Base-by-base conservation (phyloP, 2,888 invertebrate genomes). In the Rhopalosiphum nymphaeae region DNA sequence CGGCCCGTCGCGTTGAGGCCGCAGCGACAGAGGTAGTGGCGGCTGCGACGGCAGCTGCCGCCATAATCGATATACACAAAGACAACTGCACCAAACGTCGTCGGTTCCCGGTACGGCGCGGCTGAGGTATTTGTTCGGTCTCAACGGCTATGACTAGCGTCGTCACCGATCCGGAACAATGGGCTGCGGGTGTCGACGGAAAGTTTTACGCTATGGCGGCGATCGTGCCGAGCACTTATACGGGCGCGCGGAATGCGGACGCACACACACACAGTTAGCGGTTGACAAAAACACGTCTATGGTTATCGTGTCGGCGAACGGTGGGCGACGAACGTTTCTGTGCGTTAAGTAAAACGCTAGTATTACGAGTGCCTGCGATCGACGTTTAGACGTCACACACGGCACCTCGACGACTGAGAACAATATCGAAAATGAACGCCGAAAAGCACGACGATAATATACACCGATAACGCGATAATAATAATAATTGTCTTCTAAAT, bases 41-140 rank as follows among this genome's bases (percentile, higher is more conserved):
- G 84, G 85, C 91, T 56, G 56, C 44, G 61, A 36, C 57, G 46
- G 92, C 86, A n/a, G n/a, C 61, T 49, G 86, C 87, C 92, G 92
- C 92, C 92, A 93, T 89, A 56, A 93, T 93, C 92, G 88, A 89
- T 93, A 92, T 44, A 10, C 78, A n/a, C 44, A 53, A 53, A 78
- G 42, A 42, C 56, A 44, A 85, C 84, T 25, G 89, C 57, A 46
- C 26, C 13, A 16, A 57, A 78, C 67, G 90, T 36, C 36, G 91
- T 29, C 25, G 85, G 26, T 91, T n/a, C 42, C 9, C 85, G n/a
- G n/a, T 3, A 29, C 56, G 29, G 44, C 10, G 36, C 13, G 10
- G 49, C 36, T 9, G 3, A 36, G 21, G 21, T 78, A 36, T 78
- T 78, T 78, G 36, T 42, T 42, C 21, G 36, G 21, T 78, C 7